Conservation (phyloP, 2,113 vertebrate species). For the Mormyrus iriodes region DNA sequence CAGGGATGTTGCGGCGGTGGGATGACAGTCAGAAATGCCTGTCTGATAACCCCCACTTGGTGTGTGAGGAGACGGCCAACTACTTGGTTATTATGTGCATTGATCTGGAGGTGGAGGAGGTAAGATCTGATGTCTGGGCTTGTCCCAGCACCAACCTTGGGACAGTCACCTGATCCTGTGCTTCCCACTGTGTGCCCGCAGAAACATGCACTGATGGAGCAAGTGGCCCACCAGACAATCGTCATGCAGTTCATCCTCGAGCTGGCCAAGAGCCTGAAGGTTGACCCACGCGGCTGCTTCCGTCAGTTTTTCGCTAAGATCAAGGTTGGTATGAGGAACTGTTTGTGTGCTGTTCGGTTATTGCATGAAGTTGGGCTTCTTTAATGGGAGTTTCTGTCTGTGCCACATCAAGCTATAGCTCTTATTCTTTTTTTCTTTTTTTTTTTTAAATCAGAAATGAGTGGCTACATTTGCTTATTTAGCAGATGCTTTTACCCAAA, state of each 20-base stretch:
- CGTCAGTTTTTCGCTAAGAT: slow-evolving; percentile 90
- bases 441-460: background rate
- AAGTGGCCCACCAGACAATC: slow-evolving; percentile 94
- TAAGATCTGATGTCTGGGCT: slow-evolving; percentile 27
- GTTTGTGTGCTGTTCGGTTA: background rate
- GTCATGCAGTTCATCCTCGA: slow-evolving; percentile 96
- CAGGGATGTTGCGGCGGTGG: slow-evolving; percentile 90
- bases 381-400: background rate
- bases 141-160: background rate
- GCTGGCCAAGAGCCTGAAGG: slow-evolving; percentile 85
- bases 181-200: slow-evolving; percentile 31
- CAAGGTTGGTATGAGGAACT: slow-evolving; percentile 59
- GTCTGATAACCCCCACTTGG: slow-evolving; percentile 78
- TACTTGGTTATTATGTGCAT: slow-evolving; percentile 96
- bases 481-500: background rate
- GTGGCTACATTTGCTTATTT: background rate
- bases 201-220: slow-evolving; percentile 88
- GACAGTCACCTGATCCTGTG: background rate
- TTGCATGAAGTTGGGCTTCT: background rate
- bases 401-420: background rate
- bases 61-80: slow-evolving; percentile 90
- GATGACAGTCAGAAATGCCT: slow-evolving; percentile 93
- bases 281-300: slow-evolving; percentile 87
- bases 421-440: background rate
- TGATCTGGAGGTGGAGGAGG: slow-evolving; percentile 91